Percentiles rank a stretch among this genome's conserved stretches.
These are phyloP conservation scores for Shargacucullia verbasci DNA, from an alignment of 2,888 invertebrate species.

Conservation along the genomic window DNA sequence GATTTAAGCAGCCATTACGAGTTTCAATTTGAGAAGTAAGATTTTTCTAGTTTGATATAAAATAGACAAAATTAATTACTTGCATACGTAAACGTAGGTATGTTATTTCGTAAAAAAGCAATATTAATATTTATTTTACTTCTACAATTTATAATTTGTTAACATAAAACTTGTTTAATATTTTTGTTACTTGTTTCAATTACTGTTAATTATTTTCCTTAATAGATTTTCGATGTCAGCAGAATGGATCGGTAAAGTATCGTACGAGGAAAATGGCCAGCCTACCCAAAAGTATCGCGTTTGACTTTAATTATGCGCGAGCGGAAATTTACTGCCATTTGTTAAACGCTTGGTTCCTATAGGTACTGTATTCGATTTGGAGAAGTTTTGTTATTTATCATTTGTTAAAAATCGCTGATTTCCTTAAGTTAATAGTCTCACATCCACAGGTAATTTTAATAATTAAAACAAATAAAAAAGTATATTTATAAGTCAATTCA, in stretches of 20 bases:
- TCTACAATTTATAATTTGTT: background rate
- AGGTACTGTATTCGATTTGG: background rate
- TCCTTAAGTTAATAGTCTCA: no score
- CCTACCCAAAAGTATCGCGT: background rate
- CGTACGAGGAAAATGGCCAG: slow-evolving; percentile 10
- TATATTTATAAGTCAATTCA: no score
- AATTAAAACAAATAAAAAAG: no score
- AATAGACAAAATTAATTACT: no score
- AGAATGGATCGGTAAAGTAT: background rate
- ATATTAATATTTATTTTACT: slow-evolving; percentile 3
- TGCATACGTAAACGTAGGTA: background rate
- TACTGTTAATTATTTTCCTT: background rate
- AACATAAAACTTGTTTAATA: no score
- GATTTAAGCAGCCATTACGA: slow-evolving; percentile 11
- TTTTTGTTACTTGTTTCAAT: no score
- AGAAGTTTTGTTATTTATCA: background rate
- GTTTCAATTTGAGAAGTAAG: slow-evolving; percentile 7
- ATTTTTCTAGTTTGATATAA: background rate
- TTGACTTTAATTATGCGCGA: slow-evolving; percentile 1
- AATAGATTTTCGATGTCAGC: no score
- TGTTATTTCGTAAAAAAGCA: no score
- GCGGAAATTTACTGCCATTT: background rate
- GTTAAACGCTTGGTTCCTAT: background rate
- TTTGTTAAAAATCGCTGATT: no score
- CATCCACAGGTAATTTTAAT: no score